Percentiles rank a stretch among this genome's conserved stretches.
Conservation (phyloP, 2,797 vertebrate genomes). For the Yasuhikotakia modesta region DNA sequence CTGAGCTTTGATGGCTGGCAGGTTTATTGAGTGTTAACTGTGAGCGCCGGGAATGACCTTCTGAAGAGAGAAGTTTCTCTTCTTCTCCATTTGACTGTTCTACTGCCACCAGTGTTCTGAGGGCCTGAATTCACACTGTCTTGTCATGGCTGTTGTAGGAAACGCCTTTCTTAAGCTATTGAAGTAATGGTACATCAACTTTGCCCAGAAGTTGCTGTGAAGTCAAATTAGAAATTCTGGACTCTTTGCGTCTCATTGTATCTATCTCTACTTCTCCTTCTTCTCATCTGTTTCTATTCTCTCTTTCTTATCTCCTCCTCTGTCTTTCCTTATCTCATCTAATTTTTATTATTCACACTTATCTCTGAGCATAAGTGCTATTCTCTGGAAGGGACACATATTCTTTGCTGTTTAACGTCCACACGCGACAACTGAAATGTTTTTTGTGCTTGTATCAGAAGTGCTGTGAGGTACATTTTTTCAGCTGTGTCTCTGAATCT, state of each 20-base stretch:
- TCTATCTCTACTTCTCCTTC: neutral
- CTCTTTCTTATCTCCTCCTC: neutral
- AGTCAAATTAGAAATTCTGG: conserved; percentile 19
- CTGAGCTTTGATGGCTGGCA: conserved; percentile 34
- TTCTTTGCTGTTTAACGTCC: neutral
- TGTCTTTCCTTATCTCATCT: conserved; percentile 9
- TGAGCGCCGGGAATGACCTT: conserved; percentile 54
- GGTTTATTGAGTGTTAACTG: conserved; percentile 37
- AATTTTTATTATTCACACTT: conserved; percentile 18
- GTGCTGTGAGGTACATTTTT: neutral
- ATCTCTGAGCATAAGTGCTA: conserved; percentile 5
- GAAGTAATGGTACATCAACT: conserved; percentile 16
- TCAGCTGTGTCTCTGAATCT: neutral
- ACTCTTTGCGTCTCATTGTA: neutral
- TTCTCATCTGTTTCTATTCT: no score
- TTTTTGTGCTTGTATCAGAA: neutral
- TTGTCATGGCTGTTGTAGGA: conserved; percentile 14
- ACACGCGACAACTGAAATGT: neutral
- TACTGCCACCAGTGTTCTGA: conserved; percentile 12
- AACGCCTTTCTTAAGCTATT: neutral
- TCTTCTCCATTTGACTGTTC: neutral
- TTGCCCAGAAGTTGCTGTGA: neutral
- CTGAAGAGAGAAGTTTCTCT: conserved; percentile 37
- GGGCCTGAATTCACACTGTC: no score
- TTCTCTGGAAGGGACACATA: conserved; percentile 2